Evolutionary conservation across 2,888 invertebrate species (phyloP), one percentile per base, ranked within the genome.

Genomic region (Stenotaenia linearis): DNA sequence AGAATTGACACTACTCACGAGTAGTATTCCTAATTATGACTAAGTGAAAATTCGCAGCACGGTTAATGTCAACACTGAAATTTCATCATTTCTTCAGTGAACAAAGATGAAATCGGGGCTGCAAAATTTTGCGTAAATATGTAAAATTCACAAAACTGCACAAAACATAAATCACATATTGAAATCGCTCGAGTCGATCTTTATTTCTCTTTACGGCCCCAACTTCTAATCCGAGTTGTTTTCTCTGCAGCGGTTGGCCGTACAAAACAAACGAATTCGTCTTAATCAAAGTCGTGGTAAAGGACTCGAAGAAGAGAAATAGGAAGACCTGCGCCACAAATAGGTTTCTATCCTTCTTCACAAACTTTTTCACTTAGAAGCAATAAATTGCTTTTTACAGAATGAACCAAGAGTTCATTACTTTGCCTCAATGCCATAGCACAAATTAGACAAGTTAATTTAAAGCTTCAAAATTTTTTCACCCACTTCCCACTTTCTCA

Each of bases 391-490:
- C 61, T 28, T 61, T 61, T 45, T 12, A 45, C 45, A n/a, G 12
- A 45, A 45, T 15, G 45, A 45, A 45, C 45, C 12, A 4, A 12
- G 18, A 45, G 45, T 18, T 45, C 45, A 45, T 45, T 61, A 61
- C 28, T 61, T 61, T 61, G 61, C 61, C 9, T 25, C 12, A 23
- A 61, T 61, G 25, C 15, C 61, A 25, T 61, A 25, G 25, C 25
- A 61, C 61, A 61, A 61, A 61, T 61, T 61, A 61, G 25, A 61
- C 61, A 61, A 61, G 61, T 61, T 61, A 61, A 61, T 61, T 25
- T 25, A 25, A 61, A 10, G 12, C 25, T 61, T 61, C 61, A 15
- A 45, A 15, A 18, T 18, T 45, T 45, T 12, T 45, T 45, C 32
- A 32, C n/a, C n/a, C n/a, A n/a, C 32, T 32, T 9, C 32, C 32